These are phyloP conservation scores for Anhinga anhinga DNA, from an alignment of 2,113 vertebrate genomes.

Conservation along the genomic window DNA sequence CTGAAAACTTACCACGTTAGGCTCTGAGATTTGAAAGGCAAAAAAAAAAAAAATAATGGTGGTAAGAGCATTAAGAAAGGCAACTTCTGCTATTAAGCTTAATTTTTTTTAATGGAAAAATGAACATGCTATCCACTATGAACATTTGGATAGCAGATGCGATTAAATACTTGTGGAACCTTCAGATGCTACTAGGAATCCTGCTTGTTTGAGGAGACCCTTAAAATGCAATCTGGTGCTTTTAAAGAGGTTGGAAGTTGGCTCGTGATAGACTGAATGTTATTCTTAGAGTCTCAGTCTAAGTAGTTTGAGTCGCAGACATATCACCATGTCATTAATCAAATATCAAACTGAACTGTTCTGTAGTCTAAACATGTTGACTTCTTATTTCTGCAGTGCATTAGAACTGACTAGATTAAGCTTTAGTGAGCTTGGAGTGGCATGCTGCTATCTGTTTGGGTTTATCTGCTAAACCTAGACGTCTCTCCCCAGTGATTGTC, in stretches of 20 bases:
- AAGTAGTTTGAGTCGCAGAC: not conserved
- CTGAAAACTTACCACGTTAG: not conserved
- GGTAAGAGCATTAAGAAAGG: not conserved
- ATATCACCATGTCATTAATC: not conserved
- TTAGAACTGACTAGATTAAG: not conserved
- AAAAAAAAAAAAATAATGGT: not conserved
- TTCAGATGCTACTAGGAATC: not conserved
- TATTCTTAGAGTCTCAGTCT: not conserved
- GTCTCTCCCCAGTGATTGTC: not conserved
- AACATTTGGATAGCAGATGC: not conserved
- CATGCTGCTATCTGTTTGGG: not conserved
- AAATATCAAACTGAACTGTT: not conserved
- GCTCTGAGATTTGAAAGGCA: not conserved
- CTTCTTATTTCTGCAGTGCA: not conserved
- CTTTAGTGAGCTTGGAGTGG: not conserved
- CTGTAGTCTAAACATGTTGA: not conserved
- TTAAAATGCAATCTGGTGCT: not conserved
- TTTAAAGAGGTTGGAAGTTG: not conserved
- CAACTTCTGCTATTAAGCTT: not conserved
- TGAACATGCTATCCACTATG: rapidly evolving
- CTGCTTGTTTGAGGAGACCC: not conserved
- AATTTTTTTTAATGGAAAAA: not conserved
- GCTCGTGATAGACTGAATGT: not conserved
- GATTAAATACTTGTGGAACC: not conserved
- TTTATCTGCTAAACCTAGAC: not conserved